These are phyloP conservation scores for Gobio occitaniae DNA, from an alignment of 2,797 vertebrate species.

Conservation along the genomic window DNA sequence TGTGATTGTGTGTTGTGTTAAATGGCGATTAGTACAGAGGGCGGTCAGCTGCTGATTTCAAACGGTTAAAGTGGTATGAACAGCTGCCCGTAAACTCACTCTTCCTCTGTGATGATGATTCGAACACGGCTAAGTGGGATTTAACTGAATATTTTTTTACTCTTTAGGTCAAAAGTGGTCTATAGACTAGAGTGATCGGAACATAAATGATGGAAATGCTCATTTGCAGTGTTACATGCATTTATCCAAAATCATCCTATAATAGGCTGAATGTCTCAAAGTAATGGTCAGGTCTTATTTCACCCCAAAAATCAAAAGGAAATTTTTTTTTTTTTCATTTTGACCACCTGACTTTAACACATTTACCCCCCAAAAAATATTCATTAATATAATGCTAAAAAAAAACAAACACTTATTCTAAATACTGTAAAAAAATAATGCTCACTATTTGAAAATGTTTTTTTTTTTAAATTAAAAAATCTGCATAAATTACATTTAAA, in stretches of 20 bases:
- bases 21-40: slow-evolving; percentile 25
- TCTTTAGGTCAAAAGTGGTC: slow-evolving; percentile 72
- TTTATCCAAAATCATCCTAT: not conserved
- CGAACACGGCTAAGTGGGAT: not conserved
- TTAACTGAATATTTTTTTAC: slow-evolving; percentile 65
- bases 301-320: not conserved
- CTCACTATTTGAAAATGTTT: too few relatives aligned
- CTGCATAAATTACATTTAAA: not conserved
- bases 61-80: slow-evolving; percentile 1
- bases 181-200: slow-evolving; percentile 54
- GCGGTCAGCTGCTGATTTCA: slow-evolving; percentile 22
- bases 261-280: not conserved
- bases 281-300: not conserved
- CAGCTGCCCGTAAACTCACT: slow-evolving; percentile 17
- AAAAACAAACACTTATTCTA: not conserved
- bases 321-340: not conserved
- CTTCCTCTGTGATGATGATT: not conserved
- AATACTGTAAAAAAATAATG: not conserved
- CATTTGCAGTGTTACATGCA: not conserved
- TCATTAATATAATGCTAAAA: not conserved
- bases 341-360: not conserved
- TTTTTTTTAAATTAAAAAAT: too few relatives aligned
- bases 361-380: not conserved
- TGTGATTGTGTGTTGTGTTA: slow-evolving; percentile 50
- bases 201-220: slow-evolving; percentile 32